phyloP scores from a whole-genome alignment of 2,113 vertebrate species.

The Elachura formosa region DNA sequence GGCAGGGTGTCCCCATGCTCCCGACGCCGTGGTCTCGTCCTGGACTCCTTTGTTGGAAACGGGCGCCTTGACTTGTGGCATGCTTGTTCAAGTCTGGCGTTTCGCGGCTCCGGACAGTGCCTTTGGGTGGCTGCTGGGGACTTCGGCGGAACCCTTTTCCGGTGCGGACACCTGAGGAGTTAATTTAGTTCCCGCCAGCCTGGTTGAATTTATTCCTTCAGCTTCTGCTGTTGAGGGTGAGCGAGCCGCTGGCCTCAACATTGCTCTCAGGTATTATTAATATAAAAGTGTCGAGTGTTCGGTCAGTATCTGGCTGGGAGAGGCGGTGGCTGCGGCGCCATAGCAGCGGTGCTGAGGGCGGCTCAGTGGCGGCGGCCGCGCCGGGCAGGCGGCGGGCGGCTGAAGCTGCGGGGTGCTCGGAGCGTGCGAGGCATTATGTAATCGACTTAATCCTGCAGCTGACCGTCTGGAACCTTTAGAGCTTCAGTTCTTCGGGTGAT shows the following conservation, averaged over 20 bases:
- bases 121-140: neutral
- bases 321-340: rapidly evolving
- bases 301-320: neutral
- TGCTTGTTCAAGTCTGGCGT: neutral
- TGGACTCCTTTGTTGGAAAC: neutral
- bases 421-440: neutral
- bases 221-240: neutral
- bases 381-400: neutral
- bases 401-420: neutral
- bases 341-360: rapidly evolving
- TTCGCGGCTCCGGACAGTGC: neutral
- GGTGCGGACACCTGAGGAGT: neutral
- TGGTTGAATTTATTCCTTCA: neutral
- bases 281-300: neutral
- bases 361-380: rapidly evolving
- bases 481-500: neutral
- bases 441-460: neutral
- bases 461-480: rapidly evolving
- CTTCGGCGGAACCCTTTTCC: neutral
- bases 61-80: neutral
- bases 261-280: neutral
- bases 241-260: neutral
- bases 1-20: too few species aligned
- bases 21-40: too few species aligned
- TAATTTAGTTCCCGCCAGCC: neutral